A percentile compares a stretch with the other conserved stretches of the same genome.
Evolutionary conservation across 2,113 vertebrate genomes (phyloP).

Genomic region (Myotis davidii): DNA sequence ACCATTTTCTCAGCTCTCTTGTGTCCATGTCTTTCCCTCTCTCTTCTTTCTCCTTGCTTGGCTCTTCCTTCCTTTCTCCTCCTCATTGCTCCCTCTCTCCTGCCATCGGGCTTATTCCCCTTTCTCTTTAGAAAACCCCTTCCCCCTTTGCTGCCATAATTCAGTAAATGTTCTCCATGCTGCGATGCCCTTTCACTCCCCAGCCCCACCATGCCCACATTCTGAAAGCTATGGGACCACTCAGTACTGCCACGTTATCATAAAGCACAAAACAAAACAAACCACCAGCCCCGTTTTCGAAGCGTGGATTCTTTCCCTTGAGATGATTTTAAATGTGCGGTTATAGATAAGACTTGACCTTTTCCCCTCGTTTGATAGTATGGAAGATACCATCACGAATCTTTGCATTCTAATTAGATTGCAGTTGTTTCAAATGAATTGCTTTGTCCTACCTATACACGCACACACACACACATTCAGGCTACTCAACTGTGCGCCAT

Average conservation of each 20-base stretch:
- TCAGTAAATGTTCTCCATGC: not conserved
- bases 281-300: not conserved
- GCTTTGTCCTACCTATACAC: not conserved
- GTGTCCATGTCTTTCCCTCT: not conserved
- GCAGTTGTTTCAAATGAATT: conserved; percentile 1
- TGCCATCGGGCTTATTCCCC: not conserved
- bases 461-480: not conserved
- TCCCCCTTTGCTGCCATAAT: not conserved
- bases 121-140: not conserved
- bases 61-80: not conserved
- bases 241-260: not conserved
- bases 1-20: not conserved
- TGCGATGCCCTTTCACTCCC: not conserved
- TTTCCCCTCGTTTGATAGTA: not conserved
- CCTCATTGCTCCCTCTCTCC: not conserved
- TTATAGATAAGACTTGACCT: not conserved
- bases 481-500: not conserved
- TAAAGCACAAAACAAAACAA: not conserved
- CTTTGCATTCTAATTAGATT: not conserved
- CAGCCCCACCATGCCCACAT: not conserved
- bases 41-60: not conserved
- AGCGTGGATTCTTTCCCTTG: not conserved
- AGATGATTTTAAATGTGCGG: not conserved
- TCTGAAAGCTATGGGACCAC: not conserved
- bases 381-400: not conserved